Percentiles rank a stretch among this genome's conserved stretches.
phyloP scores from a whole-genome alignment of 92 coral and sea anemone species.

The Epizoanthus illoricatus region DNA sequence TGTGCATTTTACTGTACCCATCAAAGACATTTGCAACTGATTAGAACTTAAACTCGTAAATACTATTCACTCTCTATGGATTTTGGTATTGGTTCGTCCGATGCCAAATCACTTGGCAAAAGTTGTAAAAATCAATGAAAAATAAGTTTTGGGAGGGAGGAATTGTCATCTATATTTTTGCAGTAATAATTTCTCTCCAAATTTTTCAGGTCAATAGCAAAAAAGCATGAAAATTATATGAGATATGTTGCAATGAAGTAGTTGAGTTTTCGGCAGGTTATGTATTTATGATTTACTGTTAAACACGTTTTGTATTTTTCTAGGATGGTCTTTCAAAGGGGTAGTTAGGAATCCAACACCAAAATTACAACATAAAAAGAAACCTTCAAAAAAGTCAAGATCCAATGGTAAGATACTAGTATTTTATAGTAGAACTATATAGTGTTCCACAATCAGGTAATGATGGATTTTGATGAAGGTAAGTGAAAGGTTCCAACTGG shows the following conservation, averaged over 20 bases:
- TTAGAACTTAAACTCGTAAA: no score
- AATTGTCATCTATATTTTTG: neutral
- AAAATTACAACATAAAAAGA: slow-evolving; percentile 40
- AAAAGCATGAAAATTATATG: neutral
- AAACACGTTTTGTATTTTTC: neutral
- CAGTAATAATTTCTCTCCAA: neutral
- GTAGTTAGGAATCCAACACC: slow-evolving; percentile 78
- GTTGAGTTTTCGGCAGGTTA: no score
- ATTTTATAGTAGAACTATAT: neutral
- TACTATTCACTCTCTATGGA: no score
- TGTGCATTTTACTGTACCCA: no score
- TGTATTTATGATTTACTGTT: neutral
- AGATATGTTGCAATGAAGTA: no score
- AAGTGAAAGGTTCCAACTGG: no score
- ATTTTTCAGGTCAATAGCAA: neutral
- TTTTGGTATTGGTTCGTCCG: no score
- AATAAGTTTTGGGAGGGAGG: no score
- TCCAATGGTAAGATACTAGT: slow-evolving; percentile 25
- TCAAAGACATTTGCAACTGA: no score
- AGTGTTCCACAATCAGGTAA: neutral
- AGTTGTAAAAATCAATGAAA: no score
- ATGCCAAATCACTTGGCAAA: no score
- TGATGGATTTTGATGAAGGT: neutral
- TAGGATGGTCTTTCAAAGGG: slow-evolving; percentile 77
- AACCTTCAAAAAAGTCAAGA: slow-evolving; percentile 17